Percentiles rank a stretch among this genome's conserved stretches.
phyloP scores from a whole-genome alignment of 2,888 invertebrate genomes.

The Meta bourneti region DNA sequence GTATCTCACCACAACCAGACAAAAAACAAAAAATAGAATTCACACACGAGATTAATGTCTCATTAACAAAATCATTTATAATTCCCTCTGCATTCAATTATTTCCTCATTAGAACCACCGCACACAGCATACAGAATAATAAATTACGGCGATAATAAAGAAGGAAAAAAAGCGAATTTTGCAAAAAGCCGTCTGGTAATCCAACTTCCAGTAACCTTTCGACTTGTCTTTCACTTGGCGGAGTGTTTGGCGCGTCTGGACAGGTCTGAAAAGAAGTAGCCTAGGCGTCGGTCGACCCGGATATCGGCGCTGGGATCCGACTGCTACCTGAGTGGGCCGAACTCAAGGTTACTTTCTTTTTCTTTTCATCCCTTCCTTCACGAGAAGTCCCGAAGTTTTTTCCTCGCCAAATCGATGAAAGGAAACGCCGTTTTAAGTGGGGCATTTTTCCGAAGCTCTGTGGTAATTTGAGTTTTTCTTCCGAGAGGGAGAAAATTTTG shows the following conservation, averaged over 20 bases:
- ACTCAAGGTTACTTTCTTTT: constrained; percentile 58
- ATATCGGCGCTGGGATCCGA: constrained; percentile 54
- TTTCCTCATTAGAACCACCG: background rate
- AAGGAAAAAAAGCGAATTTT: background rate
- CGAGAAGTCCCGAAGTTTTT: constrained; percentile 1
- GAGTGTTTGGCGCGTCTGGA: constrained; percentile 63
- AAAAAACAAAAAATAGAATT: too few relatives aligned
- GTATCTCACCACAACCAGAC: too few relatives aligned
- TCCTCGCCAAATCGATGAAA: constrained; percentile 24
- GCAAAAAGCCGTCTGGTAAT: constrained; percentile 1
- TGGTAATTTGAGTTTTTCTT: background rate
- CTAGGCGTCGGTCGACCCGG: constrained; percentile 75
- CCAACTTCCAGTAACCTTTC: background rate
- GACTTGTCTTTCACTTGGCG: constrained; percentile 29
- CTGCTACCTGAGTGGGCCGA: constrained; percentile 55
- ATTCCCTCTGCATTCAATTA: background rate
- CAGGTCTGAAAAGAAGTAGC: constrained; percentile 40
- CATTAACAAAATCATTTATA: background rate
- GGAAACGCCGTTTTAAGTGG: constrained; percentile 27
- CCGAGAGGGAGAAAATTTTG: background rate
- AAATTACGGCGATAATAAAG: background rate
- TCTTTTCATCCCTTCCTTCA: constrained; percentile 37
- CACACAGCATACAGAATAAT: background rate
- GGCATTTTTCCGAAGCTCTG: constrained; percentile 10
- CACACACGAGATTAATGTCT: too few relatives aligned